Percentiles rank a stretch among this genome's conserved stretches.
phyloP scores from a whole-genome alignment of 2,888 invertebrate species.

The Pheosia tremula region DNA sequence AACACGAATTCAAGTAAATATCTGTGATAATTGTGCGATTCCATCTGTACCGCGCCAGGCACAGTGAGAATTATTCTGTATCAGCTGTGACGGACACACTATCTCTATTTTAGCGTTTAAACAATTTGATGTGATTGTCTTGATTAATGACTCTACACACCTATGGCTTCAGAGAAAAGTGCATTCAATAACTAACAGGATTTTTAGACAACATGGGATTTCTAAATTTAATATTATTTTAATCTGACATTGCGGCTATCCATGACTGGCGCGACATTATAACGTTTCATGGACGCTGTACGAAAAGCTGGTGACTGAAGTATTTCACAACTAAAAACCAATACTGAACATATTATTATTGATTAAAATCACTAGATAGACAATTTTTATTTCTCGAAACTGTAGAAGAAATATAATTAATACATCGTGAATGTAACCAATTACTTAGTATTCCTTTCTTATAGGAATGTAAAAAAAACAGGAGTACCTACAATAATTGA shows the following conservation, averaged over 20 bases:
- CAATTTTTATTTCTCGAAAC: constrained; percentile 9
- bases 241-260: too few species aligned
- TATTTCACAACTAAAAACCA: too few species aligned
- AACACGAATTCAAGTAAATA: constrained; percentile 18
- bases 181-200: too few species aligned
- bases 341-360: too few species aligned
- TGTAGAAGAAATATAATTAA: not conserved
- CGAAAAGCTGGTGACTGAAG: too few species aligned
- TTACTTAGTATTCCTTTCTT: not conserved
- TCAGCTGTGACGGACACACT: constrained; percentile 31
- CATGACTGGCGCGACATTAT: too few species aligned
- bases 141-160: too few species aligned
- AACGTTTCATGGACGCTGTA: too few species aligned
- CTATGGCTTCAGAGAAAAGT: too few species aligned
- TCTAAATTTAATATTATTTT: too few species aligned
- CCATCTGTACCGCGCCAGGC: constrained; percentile 8
- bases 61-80: constrained; percentile 17
- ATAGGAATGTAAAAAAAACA: not conserved
- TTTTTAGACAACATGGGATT: too few species aligned
- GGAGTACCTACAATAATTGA: constrained; percentile 9
- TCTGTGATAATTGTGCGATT: constrained; percentile 18
- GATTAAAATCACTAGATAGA: too few species aligned
- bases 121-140: constrained; percentile 17
- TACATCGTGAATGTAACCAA: not conserved
- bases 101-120: constrained; percentile 16